Conservation (phyloP, 2,113 vertebrate species). For the Nannobrachium achirus region DNA sequence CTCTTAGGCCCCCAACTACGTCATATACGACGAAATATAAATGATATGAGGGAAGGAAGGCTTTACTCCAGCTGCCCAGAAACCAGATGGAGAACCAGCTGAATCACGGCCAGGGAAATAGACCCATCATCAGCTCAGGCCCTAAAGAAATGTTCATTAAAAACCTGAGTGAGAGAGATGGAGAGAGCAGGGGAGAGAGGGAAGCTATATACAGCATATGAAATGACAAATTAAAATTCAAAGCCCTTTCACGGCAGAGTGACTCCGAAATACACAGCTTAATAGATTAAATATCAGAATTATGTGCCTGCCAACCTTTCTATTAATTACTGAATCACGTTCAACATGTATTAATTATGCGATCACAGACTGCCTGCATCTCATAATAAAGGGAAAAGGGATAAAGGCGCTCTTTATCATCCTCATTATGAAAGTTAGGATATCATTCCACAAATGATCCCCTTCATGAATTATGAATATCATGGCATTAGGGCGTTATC, state of each 20-base stretch:
- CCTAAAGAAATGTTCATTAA: conserved; percentile 50
- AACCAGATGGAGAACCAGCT: conserved; percentile 70
- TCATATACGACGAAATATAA: neutral
- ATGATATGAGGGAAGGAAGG: conserved; percentile 7
- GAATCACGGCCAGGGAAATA: conserved; percentile 58
- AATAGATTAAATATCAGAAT: conserved; percentile 64
- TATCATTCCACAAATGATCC: conserved; percentile 41
- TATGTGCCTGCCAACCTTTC: conserved; percentile 53
- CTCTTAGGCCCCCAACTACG: too few species aligned
- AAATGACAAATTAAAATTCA: conserved; percentile 65
- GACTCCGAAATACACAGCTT: conserved; percentile 55
- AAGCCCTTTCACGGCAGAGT: conserved; percentile 50
- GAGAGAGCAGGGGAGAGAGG: conserved; percentile 21
- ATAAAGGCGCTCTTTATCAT: conserved; percentile 52
- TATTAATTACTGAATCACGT: conserved; percentile 66
- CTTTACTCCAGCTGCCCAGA: conserved; percentile 58
- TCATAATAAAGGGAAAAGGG: conserved; percentile 43
- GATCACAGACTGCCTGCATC: conserved; percentile 29
- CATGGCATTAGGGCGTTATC: conserved; percentile 42
- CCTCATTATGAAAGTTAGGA: conserved; percentile 53
- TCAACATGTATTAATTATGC: conserved; percentile 65
- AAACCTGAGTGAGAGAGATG: conserved; percentile 32
- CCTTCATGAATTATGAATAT: conserved; percentile 48
- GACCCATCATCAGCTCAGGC: conserved; percentile 44
- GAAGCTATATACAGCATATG: conserved; percentile 36